Base-by-base conservation (phyloP, 2,113 vertebrate species). In the Chaetorhynchus papuensis region DNA sequence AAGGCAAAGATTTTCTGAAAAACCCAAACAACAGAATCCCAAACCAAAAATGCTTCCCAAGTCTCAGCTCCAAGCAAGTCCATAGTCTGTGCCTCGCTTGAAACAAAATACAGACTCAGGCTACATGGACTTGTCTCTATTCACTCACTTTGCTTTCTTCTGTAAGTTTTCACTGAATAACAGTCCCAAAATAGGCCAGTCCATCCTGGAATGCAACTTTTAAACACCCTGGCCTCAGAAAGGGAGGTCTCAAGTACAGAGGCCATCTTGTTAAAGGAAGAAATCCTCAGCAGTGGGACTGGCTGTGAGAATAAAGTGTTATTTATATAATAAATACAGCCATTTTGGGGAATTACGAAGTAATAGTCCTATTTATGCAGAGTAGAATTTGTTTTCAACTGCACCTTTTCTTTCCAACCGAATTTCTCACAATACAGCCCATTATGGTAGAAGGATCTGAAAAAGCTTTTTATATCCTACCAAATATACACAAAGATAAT, bases 171-270 rank as follows among this genome's bases (percentile, higher is more conserved):
- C 85, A 82, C 83, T 90, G 91, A 95, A 59, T 82, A 95, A 87
- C 89, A 81, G 65, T 92, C 94, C 92, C 93, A 96, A 97, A 97
- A 97, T 74, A 96, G 94, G 87, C 83, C 93, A 93, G 89, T 66
- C 75, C 76, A 89, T 95, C 93, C 91, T 96, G 96, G 95, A 97
- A 96, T 89, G 93, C 69, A 95, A 93, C 44, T 86, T 96, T 96
- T 86, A 89, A 91, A 85, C 83, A 95, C 52, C 44, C 63, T 85
- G 87, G 94, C 70, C 93, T 87, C 84, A 92, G 87, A 83, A 93
- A 76, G 60, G 80, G 81, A 88, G 47, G 27, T 71, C 49, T 86
- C 49, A 85, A 83, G 59, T 57, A 94, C 44, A 96, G 83, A 96
- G 80, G 68, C 89, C 80, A 91, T 91, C 69, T 70, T 95, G 59